A percentile compares a stretch with the other conserved stretches of the same genome.
These are phyloP conservation scores for Rutpela maculata DNA, from an alignment of 2,888 invertebrate genomes.

Conservation along the genomic window DNA sequence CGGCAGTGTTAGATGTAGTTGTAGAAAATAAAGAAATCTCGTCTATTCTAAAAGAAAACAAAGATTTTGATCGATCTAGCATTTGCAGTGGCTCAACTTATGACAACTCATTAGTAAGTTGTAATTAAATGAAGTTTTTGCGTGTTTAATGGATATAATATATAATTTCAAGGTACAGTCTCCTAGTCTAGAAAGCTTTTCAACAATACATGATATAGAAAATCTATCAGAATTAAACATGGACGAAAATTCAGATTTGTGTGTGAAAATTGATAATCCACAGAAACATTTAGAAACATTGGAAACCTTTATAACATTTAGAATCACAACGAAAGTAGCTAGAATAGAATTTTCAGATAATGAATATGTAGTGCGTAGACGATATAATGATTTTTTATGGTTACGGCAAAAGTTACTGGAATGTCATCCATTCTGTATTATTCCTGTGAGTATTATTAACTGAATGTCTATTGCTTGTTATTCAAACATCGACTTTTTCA, in stretches of 20 bases:
- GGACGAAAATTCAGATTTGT: constrained; percentile 78
- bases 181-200: constrained; percentile 79
- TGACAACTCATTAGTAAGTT: constrained; percentile 70
- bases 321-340: constrained; percentile 81
- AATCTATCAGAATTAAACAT: constrained; percentile 75
- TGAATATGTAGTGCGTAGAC: constrained; percentile 80
- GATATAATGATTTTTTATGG: constrained; percentile 86
- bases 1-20: constrained; percentile 73
- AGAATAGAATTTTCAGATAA: constrained; percentile 79
- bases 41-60: constrained; percentile 67
- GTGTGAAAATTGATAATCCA: constrained; percentile 83
- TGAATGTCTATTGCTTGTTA: background rate
- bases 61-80: constrained; percentile 68
- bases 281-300: constrained; percentile 83
- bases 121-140: constrained; percentile 13
- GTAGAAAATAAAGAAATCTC: constrained; percentile 72
- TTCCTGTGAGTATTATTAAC: constrained; percentile 77
- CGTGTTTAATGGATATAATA: constrained; percentile 14
- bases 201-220: constrained; percentile 78
- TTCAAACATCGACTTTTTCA: constrained; percentile 67
- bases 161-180: constrained; percentile 75
- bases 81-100: constrained; percentile 68
- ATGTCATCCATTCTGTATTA: constrained; percentile 80
- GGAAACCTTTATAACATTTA: constrained; percentile 83
- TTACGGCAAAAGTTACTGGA: constrained; percentile 80